These are phyloP conservation scores for Talpa occidentalis DNA, from an alignment of 2,113 vertebrate genomes.

Conservation along the genomic window DNA sequence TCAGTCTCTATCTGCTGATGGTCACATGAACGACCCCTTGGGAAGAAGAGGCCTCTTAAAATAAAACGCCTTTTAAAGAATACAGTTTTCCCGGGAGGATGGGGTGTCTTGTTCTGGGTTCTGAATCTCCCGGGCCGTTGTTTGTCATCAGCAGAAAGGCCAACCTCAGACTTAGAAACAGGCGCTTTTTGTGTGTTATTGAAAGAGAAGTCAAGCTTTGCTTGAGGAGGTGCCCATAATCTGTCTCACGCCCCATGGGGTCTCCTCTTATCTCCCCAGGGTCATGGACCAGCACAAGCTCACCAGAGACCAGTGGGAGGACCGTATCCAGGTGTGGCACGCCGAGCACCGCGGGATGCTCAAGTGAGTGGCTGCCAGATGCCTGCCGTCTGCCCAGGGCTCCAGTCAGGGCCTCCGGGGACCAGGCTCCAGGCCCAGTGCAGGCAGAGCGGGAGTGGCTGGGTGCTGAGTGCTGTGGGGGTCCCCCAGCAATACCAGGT, in stretches of 20 bases:
- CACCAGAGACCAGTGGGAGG: slow-evolving; percentile 97
- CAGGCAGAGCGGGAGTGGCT: not conserved
- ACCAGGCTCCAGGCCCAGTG: no score
- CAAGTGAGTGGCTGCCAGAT: slow-evolving; percentile 89
- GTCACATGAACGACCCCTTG: not conserved
- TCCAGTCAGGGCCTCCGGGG: not conserved
- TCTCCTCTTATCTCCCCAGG: slow-evolving; percentile 80
- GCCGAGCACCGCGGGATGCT: slow-evolving; percentile 96
- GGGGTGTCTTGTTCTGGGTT: not conserved
- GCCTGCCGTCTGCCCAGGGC: rapidly evolving
- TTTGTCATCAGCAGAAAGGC: not conserved
- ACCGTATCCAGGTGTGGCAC: slow-evolving; percentile 98
- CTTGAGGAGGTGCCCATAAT: no score
- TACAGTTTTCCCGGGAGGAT: not conserved
- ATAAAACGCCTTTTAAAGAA: not conserved
- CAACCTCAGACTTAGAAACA: not conserved
- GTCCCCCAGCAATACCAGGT: no score
- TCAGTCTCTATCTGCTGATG: not conserved
- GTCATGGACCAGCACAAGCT: slow-evolving; percentile 98
- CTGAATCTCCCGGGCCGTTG: not conserved
- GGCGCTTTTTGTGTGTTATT: not conserved
- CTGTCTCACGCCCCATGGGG: not conserved
- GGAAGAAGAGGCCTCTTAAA: not conserved
- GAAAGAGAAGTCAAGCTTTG: not conserved
- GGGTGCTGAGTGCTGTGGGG: not conserved